Evolutionary conservation across 2,888 invertebrate genomes (phyloP), one percentile per base, ranked within the genome.

Genomic region (Drosophila atripex): DNA sequence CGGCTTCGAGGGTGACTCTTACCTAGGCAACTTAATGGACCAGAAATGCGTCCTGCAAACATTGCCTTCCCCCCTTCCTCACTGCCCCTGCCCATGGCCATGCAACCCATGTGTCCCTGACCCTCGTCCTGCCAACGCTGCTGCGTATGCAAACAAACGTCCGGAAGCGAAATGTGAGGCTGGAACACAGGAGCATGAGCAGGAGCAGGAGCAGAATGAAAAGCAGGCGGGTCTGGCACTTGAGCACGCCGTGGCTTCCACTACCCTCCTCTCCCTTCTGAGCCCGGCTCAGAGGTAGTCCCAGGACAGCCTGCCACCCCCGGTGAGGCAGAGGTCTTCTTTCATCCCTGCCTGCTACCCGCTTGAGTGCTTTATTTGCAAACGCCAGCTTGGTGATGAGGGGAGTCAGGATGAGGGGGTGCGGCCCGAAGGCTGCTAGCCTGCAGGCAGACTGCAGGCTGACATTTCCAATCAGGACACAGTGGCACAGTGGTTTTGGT

Each of bases 1-100:
- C 28, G 41, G 28, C 14, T 32, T 12, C 14, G 32, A 21, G 56
- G 53, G 55, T 39, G 47, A 52, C 28, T 41, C 39, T 41, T 41
- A 41, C 39, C 39, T 41, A 18, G 71, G 80, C 84, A 80, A 83
- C 86, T 86, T 88, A 88, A 85, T 85, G 84, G 84, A 88, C 84
- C 84, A 83, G 84, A 85, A 82, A 85, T 85, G 80, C 88, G 86
- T 77, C 78, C 78, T 74, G 86, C 88, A 88, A 85, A 85, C 88
- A 86, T 70, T 66, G 43, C 57, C 39, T n/a, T n/a, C n/a, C 46
- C 69, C 64, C 18, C 6, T 46, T 11, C 32, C n/a, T 45, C 12
- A 16, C 54, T 38, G 32, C 53, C 30, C 60, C 18, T 18, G 18
- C 18, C 28, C 18, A 16, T 55, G 16, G n/a, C n/a, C 39, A 23